phyloP scores from a whole-genome alignment of 2,797 vertebrate genomes.

The Myotis daubentonii region DNA sequence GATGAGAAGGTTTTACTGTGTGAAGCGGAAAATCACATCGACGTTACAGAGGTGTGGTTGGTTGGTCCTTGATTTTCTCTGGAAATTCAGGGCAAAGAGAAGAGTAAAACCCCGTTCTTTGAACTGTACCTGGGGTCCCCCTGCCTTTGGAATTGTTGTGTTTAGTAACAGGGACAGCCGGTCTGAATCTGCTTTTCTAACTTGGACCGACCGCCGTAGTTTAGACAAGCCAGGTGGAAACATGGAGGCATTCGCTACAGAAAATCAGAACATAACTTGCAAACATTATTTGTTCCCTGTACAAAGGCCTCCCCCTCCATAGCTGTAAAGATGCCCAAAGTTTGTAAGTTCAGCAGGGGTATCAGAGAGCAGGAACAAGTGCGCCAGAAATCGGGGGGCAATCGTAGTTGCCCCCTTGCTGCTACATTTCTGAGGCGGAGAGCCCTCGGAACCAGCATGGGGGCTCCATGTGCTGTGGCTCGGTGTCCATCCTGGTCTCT shows the following conservation, averaged over 20 bases:
- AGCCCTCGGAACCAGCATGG: not conserved
- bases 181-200: not conserved
- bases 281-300: rapidly evolving
- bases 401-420: rapidly evolving
- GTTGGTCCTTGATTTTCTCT: not conserved
- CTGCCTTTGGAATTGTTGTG: rapidly evolving
- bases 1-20: rapidly evolving
- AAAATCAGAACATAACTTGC: rapidly evolving
- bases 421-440: too few species aligned
- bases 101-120: not conserved
- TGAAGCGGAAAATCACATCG: not conserved
- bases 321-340: rapidly evolving
- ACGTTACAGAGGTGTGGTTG: rapidly evolving
- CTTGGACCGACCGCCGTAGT: rapidly evolving
- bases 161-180: rapidly evolving
- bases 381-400: rapidly evolving
- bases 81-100: not conserved
- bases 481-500: not conserved
- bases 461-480: not conserved
- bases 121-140: not conserved
- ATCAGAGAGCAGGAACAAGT: not conserved
- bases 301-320: rapidly evolving
- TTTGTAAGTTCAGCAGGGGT: rapidly evolving
- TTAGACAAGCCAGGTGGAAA: rapidly evolving
- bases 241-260: rapidly evolving